phyloP scores from a whole-genome alignment of 2,113 vertebrate species.

The Neolamprologus sp. region DNA sequence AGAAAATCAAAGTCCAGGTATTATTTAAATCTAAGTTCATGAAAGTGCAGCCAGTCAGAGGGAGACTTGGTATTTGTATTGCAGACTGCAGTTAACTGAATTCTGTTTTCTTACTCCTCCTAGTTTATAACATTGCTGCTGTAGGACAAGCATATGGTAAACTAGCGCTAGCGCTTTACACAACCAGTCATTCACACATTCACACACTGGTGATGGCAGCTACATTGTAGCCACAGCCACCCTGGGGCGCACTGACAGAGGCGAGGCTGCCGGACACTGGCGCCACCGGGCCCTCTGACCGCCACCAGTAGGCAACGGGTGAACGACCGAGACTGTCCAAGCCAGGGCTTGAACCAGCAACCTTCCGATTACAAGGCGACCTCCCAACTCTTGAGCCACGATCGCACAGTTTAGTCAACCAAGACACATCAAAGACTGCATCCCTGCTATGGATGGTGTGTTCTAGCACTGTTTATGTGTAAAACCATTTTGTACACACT shows the following conservation, averaged over 20 bases:
- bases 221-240: neutral
- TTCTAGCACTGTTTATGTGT: neutral
- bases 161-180: accelerated
- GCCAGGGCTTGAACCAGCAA: accelerated
- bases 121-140: neutral
- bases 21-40: neutral
- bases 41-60: neutral
- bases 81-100: neutral
- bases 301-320: accelerated
- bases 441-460: neutral
- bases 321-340: accelerated
- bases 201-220: neutral
- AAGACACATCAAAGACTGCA: neutral
- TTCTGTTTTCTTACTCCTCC: neutral
- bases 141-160: neutral
- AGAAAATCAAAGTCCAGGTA: neutral
- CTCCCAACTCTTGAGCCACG: neutral
- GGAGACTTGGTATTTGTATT: neutral
- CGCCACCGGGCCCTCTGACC: accelerated
- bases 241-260: neutral
- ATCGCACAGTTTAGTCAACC: accelerated
- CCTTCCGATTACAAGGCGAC: accelerated
- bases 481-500: neutral
- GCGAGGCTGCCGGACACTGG: neutral
- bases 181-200: accelerated